These are phyloP conservation scores for Trialeurodes vaporariorum DNA, from an alignment of 1,140 invertebrate genomes.

Conservation along the genomic window DNA sequence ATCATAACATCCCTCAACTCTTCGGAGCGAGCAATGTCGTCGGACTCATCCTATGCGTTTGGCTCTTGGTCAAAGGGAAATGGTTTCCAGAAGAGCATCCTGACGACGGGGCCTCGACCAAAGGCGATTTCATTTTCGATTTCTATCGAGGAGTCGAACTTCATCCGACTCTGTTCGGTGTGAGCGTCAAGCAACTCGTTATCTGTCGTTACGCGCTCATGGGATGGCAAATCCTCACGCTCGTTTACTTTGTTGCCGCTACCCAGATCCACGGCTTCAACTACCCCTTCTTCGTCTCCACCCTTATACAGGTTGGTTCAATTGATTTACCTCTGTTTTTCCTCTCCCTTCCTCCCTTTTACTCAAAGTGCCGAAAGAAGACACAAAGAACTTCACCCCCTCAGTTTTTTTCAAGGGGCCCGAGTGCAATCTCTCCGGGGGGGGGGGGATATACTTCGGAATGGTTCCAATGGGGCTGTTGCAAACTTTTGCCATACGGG, in stretches of 20 bases:
- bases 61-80: constrained; percentile 36
- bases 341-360: background rate
- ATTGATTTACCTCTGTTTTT: background rate
- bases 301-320: constrained; percentile 25
- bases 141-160: constrained; percentile 48
- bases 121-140: constrained; percentile 37
- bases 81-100: constrained; percentile 25
- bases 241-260: constrained; percentile 32
- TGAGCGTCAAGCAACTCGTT: constrained; percentile 39
- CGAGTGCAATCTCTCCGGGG: too few relatives aligned
- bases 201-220: constrained; percentile 45
- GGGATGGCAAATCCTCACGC: constrained; percentile 42
- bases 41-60: constrained; percentile 38
- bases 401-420: too few relatives aligned
- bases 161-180: constrained; percentile 40
- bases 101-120: constrained; percentile 11
- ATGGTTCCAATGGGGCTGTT: too few relatives aligned
- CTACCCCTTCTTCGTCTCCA: constrained; percentile 34
- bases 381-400: background rate
- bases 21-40: constrained; percentile 40
- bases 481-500: too few relatives aligned
- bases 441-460: too few relatives aligned
- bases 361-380: background rate
- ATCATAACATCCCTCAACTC: constrained; percentile 38
- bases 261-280: constrained; percentile 35